These are phyloP conservation scores for Neodiprion fabricii DNA, from an alignment of 1,140 invertebrate species.

Conservation along the genomic window DNA sequence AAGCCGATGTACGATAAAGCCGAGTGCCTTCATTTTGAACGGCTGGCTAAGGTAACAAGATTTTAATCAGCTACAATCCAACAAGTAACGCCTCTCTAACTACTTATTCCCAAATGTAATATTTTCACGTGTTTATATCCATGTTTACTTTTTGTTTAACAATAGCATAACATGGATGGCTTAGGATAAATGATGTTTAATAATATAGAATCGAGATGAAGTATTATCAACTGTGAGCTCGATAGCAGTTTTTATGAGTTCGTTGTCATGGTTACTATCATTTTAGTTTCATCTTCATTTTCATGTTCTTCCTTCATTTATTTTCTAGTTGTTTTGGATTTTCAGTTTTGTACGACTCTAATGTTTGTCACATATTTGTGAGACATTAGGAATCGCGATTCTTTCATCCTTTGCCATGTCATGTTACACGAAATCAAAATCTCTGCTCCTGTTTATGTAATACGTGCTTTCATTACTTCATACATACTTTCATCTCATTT, in stretches of 20 bases:
- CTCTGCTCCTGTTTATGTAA: not conserved
- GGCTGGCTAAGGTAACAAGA: constrained; percentile 56
- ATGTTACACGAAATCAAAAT: not conserved
- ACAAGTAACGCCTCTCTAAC: not conserved
- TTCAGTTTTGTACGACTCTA: too few relatives aligned
- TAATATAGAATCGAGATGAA: not conserved
- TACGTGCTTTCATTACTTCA: not conserved
- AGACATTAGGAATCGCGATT: not conserved
- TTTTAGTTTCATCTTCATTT: too few relatives aligned
- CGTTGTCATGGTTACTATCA: too few relatives aligned
- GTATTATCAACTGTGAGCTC: not conserved
- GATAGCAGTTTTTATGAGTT: not conserved
- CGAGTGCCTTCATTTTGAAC: constrained; percentile 58
- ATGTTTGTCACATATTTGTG: too few relatives aligned
- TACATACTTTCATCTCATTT: not conserved
- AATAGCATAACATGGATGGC: not conserved
- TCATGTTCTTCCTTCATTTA: too few relatives aligned
- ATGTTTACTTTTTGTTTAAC: not conserved
- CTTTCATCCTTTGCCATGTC: not conserved
- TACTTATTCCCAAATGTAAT: not conserved
- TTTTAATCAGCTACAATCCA: not conserved
- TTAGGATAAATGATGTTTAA: not conserved
- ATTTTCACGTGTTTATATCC: not conserved
- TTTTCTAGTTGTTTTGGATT: too few relatives aligned
- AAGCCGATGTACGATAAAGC: constrained; percentile 63